Percentiles rank a stretch among this genome's conserved stretches.
These are phyloP conservation scores for Pycnonotus jocosus DNA, from an alignment of 2,113 vertebrate genomes.

Conservation along the genomic window DNA sequence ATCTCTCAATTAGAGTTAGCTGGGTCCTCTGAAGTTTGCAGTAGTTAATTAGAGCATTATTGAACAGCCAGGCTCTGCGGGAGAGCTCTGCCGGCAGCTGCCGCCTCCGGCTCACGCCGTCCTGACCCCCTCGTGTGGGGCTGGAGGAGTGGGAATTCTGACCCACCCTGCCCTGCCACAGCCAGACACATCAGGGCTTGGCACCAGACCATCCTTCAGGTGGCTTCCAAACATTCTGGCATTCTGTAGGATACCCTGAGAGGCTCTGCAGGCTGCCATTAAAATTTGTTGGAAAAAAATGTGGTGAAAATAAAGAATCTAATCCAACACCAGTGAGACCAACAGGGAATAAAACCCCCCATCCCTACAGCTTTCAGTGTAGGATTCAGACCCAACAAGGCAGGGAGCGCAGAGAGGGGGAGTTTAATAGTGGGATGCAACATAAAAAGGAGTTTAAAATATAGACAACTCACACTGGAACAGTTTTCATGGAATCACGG, in stretches of 20 bases:
- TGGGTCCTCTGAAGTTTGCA: slow-evolving; percentile 74
- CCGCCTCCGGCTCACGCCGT: not conserved
- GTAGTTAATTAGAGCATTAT: slow-evolving; percentile 76
- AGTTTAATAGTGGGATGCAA: not conserved
- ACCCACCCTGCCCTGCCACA: not conserved
- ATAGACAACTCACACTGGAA: rapidly evolving
- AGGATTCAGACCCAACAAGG: not conserved
- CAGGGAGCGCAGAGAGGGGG: not conserved
- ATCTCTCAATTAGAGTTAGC: slow-evolving; percentile 79
- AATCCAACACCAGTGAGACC: not conserved
- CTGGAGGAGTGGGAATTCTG: not conserved
- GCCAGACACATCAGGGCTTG: rapidly evolving
- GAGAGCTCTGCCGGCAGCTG: not conserved
- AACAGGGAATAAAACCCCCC: not conserved
- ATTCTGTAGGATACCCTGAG: rapidly evolving
- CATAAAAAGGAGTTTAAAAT: not conserved
- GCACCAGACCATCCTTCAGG: not conserved
- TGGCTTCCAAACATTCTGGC: rapidly evolving
- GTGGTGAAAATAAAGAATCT: no score
- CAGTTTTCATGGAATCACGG: not conserved
- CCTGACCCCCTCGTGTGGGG: not conserved
- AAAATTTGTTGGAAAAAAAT: rapidly evolving
- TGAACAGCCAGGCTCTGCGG: slow-evolving; percentile 49
- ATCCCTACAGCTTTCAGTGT: not conserved
- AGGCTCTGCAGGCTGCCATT: not conserved